Evolutionary conservation across 2,113 vertebrate species (phyloP), one percentile per base, ranked within the genome.

Genomic region (Carettochelys insculpta): DNA sequence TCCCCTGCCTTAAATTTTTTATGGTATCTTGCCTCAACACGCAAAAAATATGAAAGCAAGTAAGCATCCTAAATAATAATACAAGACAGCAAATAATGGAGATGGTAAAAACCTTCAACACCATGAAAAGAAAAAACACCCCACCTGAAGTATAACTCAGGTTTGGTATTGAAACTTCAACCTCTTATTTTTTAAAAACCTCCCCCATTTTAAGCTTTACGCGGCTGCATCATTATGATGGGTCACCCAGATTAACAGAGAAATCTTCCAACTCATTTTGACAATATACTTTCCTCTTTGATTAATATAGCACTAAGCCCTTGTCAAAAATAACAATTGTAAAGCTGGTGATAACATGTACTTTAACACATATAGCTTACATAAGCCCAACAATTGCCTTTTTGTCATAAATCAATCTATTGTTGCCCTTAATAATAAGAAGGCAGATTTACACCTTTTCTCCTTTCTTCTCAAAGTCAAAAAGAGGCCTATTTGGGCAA

Each of bases 401-500:
- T 97, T 90, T 94, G 78, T 92, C 92, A 97, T 97, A 98, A 98
- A 98, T 98, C 98, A 98, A 96, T 96, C 96, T 94, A 97, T 97
- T 98, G 97, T 97, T 97, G 96, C 86, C 89, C 88, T 96, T 97
- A 92, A 96, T 97, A 98, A 98, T 92, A 93, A 98, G 96, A 87
- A 95, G 97, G 95, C 96, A 98, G 98, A 98, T 98, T 98, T 98
- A 98, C 85, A 93, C 96, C 90, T 95, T 96, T 97, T 96, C 95
- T 85, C 12, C 82, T 94, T 86, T 97, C 96, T 97, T 97, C 90
- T 97, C 97, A 97, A 94, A 92, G 94, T 92, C 93, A 92, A 93
- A 96, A 94, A 97, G 89, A 94, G 96, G 96, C 89, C 87, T 97
- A 91, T 91, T 92, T 93, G 86, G 88, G 91, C 89, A 97, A 94